Base-by-base conservation (phyloP, 92 coral and sea anemone species). In the Anthopleura xanthogrammica region DNA sequence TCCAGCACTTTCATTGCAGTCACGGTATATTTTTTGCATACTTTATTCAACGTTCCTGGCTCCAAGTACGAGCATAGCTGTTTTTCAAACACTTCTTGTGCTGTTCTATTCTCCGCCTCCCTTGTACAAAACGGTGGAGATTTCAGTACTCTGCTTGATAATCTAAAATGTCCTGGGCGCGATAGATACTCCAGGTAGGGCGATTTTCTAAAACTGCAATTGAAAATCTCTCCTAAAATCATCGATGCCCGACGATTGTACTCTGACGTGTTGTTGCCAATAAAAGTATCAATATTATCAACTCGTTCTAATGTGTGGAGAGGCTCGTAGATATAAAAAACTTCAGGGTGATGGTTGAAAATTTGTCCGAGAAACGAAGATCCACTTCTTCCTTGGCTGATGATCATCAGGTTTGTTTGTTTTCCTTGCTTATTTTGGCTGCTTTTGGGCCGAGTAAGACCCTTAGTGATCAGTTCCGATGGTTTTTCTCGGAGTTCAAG, bases 351-450 rank as follows among this genome's bases (percentile, higher is more conserved):
- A 6, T 77, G 77, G 46, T 90, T 80, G 58, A 87, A 90, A 72
- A 90, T 75, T 68, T 78, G 81, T 43, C 93, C 93, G 41, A 90
- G 76, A 78, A 90, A 90, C 6, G 93, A 87, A 17, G 93, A 90
- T 0, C 93, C 93, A 39, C 93, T 86, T 8, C 93, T 80, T 0
- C 90, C 93, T 60, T 77, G 88, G 80, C 93, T 90, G 48, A 90
- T 57, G 40, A 90, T 84, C 50, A 87, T 65, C 20, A 90, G 41
- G 73, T 87, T 90, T 12, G 66, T 60, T 24, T 42, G 81, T 66
- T 87, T 82, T 77, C 79, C 19, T 79, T 62, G 70, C 74, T 68
- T 24, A 3, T 68, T 68, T 68, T 23, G 41, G 4, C 42, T 68
- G 43, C 5, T 68, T 68, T 68, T 20, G 9, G 70, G 46, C 17